Evolutionary conservation across 2,113 vertebrate species (phyloP).

Genomic region (Clarias batrachus): DNA sequence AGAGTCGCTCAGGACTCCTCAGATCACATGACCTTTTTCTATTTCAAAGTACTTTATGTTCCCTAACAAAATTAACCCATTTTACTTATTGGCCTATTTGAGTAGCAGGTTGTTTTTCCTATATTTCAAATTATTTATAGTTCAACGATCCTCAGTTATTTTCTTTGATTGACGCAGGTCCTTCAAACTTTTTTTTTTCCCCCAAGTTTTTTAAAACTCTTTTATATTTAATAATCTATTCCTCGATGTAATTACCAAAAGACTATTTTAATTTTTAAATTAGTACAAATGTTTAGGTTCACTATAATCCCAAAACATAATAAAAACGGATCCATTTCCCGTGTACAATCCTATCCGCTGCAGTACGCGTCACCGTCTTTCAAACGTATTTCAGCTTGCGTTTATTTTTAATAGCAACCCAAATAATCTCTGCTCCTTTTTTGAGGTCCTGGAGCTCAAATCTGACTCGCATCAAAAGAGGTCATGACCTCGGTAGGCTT

Average conservation of each 20-base stretch:
- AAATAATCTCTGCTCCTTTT: background rate
- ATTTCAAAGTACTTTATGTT: no score
- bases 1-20: no score
- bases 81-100: no score
- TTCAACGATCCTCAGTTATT: no score
- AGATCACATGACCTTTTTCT: no score
- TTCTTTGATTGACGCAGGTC: no score
- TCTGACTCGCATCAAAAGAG: conserved; percentile 43
- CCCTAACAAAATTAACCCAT: no score
- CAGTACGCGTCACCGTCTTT: background rate
- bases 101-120: no score
- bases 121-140: no score
- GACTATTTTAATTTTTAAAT: background rate
- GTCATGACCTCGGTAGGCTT: conserved; percentile 28
- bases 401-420: background rate
- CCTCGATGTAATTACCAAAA: background rate
- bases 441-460: conserved; percentile 32
- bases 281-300: background rate
- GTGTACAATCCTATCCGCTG: background rate
- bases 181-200: no score
- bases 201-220: background rate
- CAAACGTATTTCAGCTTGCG: background rate
- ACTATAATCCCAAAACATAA: background rate
- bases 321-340: background rate
- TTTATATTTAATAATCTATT: background rate